phyloP scores from a whole-genome alignment of 2,113 vertebrate species.

The Pteronura brasiliensis region DNA sequence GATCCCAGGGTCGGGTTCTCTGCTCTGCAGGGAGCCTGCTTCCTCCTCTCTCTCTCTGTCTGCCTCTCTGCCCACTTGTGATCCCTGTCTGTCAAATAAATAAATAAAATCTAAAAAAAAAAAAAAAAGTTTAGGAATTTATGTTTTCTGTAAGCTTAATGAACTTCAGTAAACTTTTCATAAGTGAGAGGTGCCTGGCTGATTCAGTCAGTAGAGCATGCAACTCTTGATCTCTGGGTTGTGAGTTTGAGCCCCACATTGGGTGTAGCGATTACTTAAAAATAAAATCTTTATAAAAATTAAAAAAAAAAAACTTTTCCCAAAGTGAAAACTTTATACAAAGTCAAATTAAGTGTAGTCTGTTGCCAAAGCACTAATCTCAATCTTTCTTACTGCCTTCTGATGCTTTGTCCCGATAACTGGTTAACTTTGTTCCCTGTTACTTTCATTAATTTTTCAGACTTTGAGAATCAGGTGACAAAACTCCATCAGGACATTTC shows the following conservation, averaged over 20 bases:
- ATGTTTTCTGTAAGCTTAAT: neutral
- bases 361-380: neutral
- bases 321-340: neutral
- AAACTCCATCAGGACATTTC: neutral
- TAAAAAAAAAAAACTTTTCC: neutral
- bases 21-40: too few species aligned
- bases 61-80: too few species aligned
- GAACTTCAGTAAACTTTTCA: neutral
- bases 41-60: too few species aligned
- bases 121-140: neutral
- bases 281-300: neutral
- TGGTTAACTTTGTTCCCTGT: neutral
- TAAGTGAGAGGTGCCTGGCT: neutral
- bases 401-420: neutral
- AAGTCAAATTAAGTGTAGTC: neutral
- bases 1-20: too few species aligned
- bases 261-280: neutral
- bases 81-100: too few species aligned
- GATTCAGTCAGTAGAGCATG: neutral
- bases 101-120: too few species aligned
- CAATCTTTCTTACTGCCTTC: neutral
- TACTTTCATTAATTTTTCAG: constrained; percentile 46
- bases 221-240: neutral
- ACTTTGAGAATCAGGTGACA: constrained; percentile 41
- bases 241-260: neutral